Base-by-base conservation (phyloP, 2,113 vertebrate genomes). In the Pipa parva region DNA sequence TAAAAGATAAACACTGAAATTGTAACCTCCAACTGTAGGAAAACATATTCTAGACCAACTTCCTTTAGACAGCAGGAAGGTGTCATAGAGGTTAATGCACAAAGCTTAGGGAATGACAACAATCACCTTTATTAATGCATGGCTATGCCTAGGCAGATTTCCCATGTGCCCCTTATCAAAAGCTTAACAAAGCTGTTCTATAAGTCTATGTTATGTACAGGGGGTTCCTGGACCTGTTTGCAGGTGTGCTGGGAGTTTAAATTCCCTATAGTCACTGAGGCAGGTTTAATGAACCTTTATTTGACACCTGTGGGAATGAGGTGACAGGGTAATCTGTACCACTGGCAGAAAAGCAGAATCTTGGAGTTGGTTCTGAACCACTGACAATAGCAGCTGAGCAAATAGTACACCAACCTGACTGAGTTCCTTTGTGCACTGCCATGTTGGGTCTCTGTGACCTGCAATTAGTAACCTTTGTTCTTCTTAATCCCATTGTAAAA, bases 301-400 rank as follows among this genome's bases (percentile, higher is more conserved):
- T 37, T 57, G 37, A 67, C 58, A 52, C 42, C 31, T 64, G 37
- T 69, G 52, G 26, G 51, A 51, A 21, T n/a, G 48, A 31, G 29
- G 50, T 57, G 52, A 71, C 28, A 49, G 33, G 29, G 11, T 63
- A 62, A 66, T 67, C 39, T 27, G 31, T 37, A 15, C 22, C 21
- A 56, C 13, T 27, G 26, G 13, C 20, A 27, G 27, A 24, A 31
- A 66, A 60, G 21, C n/a, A 66, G 24, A 48, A 29, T 9, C 36
- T 17, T 65, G 63, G 25, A 17, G 33, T 26, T 50, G 22, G 49
- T 9, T 51, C 61, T 36, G 20, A 60, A 42, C 61, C 22, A 45
- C 33, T 24, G 25, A 28, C 20, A 50, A 37, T 36, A 31, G 55
- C 33, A 24, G 29, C 24, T 68, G 37, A 52, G 54, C 20, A 61